A percentile compares a stretch with the other conserved stretches of the same genome.
phyloP scores from a whole-genome alignment of 2,888 invertebrate genomes.

The Sinhomidia bicolor region DNA sequence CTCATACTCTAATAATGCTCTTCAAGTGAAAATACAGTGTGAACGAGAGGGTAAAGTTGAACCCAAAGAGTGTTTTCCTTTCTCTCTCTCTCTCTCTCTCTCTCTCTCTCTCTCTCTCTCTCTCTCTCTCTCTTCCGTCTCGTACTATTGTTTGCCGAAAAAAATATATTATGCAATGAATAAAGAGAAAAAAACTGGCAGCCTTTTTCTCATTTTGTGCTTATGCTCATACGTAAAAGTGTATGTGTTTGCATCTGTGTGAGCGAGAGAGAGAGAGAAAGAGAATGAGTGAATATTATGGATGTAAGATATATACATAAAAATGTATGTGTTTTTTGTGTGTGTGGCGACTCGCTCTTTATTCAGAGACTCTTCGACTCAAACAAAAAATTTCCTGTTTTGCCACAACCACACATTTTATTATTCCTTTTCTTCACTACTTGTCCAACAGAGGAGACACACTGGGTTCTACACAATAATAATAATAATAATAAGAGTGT shows the following conservation, averaged over 20 bases:
- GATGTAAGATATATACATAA: conserved; percentile 17
- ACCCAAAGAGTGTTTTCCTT: conserved; percentile 65
- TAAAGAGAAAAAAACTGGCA: conserved; percentile 43
- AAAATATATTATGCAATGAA: conserved; percentile 45
- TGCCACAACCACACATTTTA: conserved; percentile 59
- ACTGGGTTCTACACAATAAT: not conserved
- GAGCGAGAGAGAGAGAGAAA: too few species aligned
- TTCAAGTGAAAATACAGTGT: conserved; percentile 69
- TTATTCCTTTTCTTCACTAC: not conserved
- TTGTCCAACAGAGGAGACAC: not conserved
- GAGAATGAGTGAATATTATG: conserved; percentile 26
- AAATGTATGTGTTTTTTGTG: conserved; percentile 11
- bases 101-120: too few species aligned
- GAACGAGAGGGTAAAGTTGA: conserved; percentile 72
- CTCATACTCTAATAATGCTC: conserved; percentile 60
- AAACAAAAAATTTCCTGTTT: conserved; percentile 51
- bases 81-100: too few species aligned
- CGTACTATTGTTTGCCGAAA: conserved; percentile 58
- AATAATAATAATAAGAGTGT: not conserved
- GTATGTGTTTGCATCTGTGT: not conserved
- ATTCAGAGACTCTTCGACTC: conserved; percentile 5
- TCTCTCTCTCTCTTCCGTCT: too few species aligned
- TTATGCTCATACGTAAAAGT: not conserved
- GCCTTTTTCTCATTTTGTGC: conserved; percentile 30
- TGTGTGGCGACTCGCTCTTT: conserved; percentile 50